Base-by-base conservation (phyloP, 2,113 vertebrate genomes). In the Uria lomvia region DNA sequence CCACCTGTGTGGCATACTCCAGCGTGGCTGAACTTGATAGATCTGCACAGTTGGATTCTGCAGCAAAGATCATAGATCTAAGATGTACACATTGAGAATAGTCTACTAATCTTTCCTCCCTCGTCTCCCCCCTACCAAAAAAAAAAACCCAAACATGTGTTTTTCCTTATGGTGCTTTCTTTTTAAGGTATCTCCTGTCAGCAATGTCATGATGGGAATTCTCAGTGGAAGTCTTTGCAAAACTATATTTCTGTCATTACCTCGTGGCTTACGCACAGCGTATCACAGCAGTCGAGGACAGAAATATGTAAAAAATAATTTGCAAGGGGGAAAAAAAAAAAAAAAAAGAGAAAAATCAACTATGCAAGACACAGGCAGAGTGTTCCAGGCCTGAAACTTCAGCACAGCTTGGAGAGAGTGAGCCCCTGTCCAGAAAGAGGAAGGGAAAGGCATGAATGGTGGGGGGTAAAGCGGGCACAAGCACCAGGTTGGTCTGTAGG, bases 1-100 rank as follows among this genome's bases (percentile, higher is more conserved):
- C 97, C 95, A 97, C 97, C 96, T 98, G 97, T 97, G 97, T 98
- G 97, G 97, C 94, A 97, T 93, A 96, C 60, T 65, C 85, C 88
- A 97, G 94, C 95, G 8, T 97, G 95, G 96, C 94, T 97, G 95
- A 96, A 97, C 95, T 92, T 97, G 90, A 95, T 94, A 94, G 92
- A 96, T 96, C 92, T 87, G 95, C 92, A 89, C 94, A 97, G 94
- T 96, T 96, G 93, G 94, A 95, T 97, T 93, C 90, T 88, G 90
- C 89, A 95, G 91, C 70, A 74, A 73, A 97, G 94, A 96, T 94
- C 87, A 88, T 12, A 95, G 89, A 80, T 82, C 91, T 91, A 53
- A 94, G 92, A 88, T 1, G 0, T 91, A 85, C 74, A 63, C 89
- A 90, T 49, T 55, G 89, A 91, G 91, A 90, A 80, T 26, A 95